Evolutionary conservation across 2,888 invertebrate genomes (phyloP), one percentile per base, ranked within the genome.

Genomic region (Holacanthella duospinosa): DNA sequence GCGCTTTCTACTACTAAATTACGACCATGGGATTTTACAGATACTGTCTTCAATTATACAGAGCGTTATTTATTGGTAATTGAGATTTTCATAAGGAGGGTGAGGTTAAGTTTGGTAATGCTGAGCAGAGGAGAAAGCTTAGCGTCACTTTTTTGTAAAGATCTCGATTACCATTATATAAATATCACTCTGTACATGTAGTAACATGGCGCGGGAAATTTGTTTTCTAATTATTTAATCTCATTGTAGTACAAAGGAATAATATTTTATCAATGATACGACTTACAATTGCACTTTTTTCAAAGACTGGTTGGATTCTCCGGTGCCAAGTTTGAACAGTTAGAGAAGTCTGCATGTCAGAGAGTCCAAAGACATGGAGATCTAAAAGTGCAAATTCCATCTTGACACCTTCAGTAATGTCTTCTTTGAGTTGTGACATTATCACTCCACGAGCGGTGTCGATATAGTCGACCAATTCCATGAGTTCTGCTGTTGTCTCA

Each of bases 251-350:
- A n/a, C n/a, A n/a, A 53, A n/a, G 54, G 12, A 25, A 12, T n/a
- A 44, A 43, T 60, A 60, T 43, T 69, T 64, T 29, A 70, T 58
- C n/a, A 67, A 59, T 24, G 25, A 36, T 62, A 21, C 36, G 26
- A 63, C 68, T 69, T 68, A 77, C 72, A 55, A 69, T 83, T 58
- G 89, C 87, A 76, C 90, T 91, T 72, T 82, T 82, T 36, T 91
- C 88, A 74, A 93, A 86, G 63, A 92, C 84, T 0, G 87, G 86
- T 74, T 86, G 85, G 59, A 94, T 91, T 43, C 85, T 82, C 66
- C 82, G 83, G 1, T 92, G 78, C 93, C 93, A 93, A 71, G 86
- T 86, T 0, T 94, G 85, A 0, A 91, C 89, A 54, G 79, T 82
- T n/a, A 87, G 84, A 75, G 93, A 93, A 1, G 90, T 80, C 59